These are phyloP conservation scores for Cordilura impudica DNA, from an alignment of 2,888 invertebrate genomes.

Conservation along the genomic window DNA sequence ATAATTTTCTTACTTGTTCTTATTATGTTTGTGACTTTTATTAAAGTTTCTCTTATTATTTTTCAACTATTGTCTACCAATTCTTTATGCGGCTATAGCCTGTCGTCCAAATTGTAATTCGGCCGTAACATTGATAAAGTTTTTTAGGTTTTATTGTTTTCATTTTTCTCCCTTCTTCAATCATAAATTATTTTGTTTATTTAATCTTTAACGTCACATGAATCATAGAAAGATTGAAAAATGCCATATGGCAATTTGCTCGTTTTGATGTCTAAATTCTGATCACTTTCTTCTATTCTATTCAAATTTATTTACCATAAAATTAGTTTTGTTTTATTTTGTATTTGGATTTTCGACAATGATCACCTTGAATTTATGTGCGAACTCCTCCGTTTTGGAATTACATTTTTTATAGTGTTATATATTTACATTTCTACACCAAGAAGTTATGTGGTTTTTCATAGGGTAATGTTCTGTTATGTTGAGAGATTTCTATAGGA, in stretches of 20 bases:
- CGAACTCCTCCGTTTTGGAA: not conserved
- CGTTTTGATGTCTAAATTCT: constrained; percentile 1
- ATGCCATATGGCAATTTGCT: not conserved
- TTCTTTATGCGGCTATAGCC: not conserved
- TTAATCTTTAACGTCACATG: not conserved
- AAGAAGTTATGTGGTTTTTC: too few species aligned
- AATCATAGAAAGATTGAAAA: not conserved
- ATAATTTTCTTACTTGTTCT: too few species aligned
- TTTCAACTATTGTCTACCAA: not conserved
- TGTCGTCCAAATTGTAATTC: not conserved
- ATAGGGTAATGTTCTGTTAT: too few species aligned
- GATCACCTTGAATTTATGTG: not conserved
- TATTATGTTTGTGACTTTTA: not conserved
- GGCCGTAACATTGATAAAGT: not conserved
- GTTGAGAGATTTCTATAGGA: too few species aligned
- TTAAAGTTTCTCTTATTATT: too few species aligned
- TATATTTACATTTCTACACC: too few species aligned
- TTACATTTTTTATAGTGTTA: too few species aligned
- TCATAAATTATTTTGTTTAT: not conserved
- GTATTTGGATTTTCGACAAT: not conserved
- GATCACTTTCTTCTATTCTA: not conserved
- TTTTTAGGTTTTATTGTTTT: not conserved
- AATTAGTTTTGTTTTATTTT: not conserved
- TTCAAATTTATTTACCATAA: constrained; percentile 4
- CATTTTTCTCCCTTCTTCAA: not conserved